phyloP scores from a whole-genome alignment of 2,888 invertebrate genomes.

The Xanthorhoe spadicearia region DNA sequence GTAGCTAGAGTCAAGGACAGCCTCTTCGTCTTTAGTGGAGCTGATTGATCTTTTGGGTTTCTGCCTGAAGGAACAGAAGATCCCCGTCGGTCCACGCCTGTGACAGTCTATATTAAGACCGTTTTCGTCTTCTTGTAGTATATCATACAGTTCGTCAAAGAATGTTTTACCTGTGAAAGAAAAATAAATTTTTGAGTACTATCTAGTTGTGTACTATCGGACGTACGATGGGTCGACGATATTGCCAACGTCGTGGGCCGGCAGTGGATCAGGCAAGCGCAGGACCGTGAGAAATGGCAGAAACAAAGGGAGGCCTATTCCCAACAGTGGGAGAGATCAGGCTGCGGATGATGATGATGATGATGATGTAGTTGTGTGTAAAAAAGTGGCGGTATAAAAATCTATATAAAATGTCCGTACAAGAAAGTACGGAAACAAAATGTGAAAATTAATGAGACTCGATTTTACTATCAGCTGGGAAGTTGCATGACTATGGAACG shows the following conservation, averaged over 20 bases:
- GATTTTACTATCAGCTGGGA: conserved; percentile 43
- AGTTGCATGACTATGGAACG: conserved; percentile 1
- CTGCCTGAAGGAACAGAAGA: conserved; percentile 1
- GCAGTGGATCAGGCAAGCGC: too few relatives aligned
- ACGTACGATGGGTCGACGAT: too few relatives aligned
- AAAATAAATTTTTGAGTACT: background rate
- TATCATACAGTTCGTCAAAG: background rate
- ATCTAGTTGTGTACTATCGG: too few relatives aligned
- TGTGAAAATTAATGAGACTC: background rate
- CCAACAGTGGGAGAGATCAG: too few relatives aligned
- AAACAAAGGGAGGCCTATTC: too few relatives aligned
- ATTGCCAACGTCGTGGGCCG: too few relatives aligned
- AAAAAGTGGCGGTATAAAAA: too few relatives aligned
- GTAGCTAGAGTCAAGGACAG: conserved; percentile 5
- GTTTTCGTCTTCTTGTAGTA: background rate
- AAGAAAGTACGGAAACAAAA: too few relatives aligned
- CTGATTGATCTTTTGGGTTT: background rate
- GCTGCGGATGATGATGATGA: too few relatives aligned
- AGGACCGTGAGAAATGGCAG: too few relatives aligned
- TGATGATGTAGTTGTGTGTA: too few relatives aligned
- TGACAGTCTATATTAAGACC: background rate
- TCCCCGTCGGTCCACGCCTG: background rate
- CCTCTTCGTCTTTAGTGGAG: background rate
- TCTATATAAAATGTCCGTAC: too few relatives aligned
- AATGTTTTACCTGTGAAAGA: conserved; percentile 15